These are phyloP conservation scores for Chondrosia reniformis DNA, from an alignment of 37 sponge, comb jelly and placozoan species.

Conservation along the genomic window DNA sequence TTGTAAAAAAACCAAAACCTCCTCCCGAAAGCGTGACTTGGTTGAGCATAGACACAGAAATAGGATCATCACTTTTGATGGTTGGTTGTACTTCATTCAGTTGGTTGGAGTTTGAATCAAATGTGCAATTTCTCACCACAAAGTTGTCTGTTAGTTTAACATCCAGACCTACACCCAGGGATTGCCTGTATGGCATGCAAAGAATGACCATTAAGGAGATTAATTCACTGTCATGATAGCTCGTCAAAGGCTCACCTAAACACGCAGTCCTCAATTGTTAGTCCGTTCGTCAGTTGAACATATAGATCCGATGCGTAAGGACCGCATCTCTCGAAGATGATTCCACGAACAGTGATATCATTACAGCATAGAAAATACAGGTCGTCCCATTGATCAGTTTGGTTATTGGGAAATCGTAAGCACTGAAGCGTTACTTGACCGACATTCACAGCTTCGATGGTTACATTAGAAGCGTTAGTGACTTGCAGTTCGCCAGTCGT, in stretches of 20 bases:
- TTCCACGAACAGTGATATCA: not conserved
- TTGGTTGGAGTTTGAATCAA: not conserved
- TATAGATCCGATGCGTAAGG: not conserved
- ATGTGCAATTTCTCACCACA: not conserved
- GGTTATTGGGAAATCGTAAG: not conserved
- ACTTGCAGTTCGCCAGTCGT: constrained; percentile 7
- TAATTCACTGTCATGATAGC: not conserved
- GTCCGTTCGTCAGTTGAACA: not conserved
- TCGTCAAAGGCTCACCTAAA: not conserved
- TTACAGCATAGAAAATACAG: not conserved
- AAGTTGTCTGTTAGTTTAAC: not conserved
- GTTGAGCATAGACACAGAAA: not conserved
- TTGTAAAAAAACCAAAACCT: not conserved
- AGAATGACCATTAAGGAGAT: too few species aligned
- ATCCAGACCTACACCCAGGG: not conserved
- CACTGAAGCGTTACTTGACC: not conserved
- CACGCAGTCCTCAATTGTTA: not conserved
- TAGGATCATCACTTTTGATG: not conserved
- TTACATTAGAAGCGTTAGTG: not conserved
- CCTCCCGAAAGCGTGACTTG: not conserved
- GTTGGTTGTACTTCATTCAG: not conserved
- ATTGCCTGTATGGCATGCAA: not conserved
- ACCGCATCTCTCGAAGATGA: constrained; percentile 3
- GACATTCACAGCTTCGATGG: not conserved
- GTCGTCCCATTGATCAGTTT: not conserved